A percentile compares a stretch with the other conserved stretches of the same genome.
Conservation (phyloP, 1,140 invertebrate species). For the Muscidifurax raptorellus region DNA sequence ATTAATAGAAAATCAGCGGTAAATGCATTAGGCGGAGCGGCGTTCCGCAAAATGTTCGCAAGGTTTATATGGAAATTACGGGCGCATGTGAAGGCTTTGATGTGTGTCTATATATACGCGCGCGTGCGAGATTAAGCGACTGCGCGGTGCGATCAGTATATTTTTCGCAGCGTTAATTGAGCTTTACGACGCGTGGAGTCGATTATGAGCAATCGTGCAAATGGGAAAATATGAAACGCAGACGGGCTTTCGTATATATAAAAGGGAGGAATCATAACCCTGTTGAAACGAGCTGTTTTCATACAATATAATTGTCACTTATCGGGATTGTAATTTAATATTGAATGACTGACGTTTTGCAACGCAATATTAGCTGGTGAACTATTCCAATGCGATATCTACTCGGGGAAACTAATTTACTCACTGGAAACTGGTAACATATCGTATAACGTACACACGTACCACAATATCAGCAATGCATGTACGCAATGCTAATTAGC, state of each 20-base stretch:
- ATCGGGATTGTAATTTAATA: background rate
- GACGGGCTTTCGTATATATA: background rate
- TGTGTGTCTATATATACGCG: background rate
- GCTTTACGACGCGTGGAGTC: background rate
- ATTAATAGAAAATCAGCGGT: conserved; percentile 22
- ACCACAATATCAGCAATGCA: background rate
- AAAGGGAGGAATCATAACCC: too few species aligned
- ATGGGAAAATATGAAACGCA: too few species aligned
- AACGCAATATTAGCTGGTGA: background rate
- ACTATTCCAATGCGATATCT: background rate
- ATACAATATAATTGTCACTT: background rate
- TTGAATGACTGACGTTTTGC: too few species aligned
- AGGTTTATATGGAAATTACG: background rate
- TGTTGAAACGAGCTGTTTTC: too few species aligned
- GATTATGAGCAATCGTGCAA: too few species aligned
- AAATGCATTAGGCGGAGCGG: background rate
- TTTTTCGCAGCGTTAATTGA: background rate
- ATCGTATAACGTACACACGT: background rate
- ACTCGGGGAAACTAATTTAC: background rate
- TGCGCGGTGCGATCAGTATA: background rate
- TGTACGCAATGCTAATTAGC: too few species aligned
- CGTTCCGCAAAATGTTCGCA: background rate
- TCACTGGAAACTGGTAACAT: background rate
- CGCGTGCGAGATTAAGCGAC: too few species aligned
- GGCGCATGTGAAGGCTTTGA: background rate